Evolutionary conservation across 92 coral and sea anemone species (phyloP), one percentile per base, ranked within the genome.

Genomic region (Palythoa caribaeorum): DNA sequence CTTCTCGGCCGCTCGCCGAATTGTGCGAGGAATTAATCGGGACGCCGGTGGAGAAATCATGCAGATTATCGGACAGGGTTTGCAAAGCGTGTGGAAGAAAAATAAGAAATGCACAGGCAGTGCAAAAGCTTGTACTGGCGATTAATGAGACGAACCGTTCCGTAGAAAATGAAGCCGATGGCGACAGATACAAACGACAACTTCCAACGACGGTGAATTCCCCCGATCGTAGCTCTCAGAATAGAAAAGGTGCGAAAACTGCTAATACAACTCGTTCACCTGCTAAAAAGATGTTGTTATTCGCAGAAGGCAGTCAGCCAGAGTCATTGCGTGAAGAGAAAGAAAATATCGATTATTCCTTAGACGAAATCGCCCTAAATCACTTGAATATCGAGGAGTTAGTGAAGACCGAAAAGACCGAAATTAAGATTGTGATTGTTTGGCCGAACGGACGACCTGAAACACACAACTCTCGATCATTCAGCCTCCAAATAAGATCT

Each of bases 401-500:
- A 17, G 78, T 73, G 52, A 28, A 44, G 55, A 44, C 35, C 17
- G 36, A 73, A 40, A 73, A 40, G 47, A 73, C 78, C 9, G 54
- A 73, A 73, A 47, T 86, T 17, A 92, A 92, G 87, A 85, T 89
- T 47, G 89, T 89, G 39, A 76, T 89, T 71, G 90, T 81, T 9
- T 40, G 59, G 71, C 94, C 88, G 11, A 85, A 79, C 77, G 89
- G 89, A 50, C 83, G 78, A 36, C 73, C 87, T 21, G 87, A 78
- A 40, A 78, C 65, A 21, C 57, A 79, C 76, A 84, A 71, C 55
- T 55, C 87, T 28, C 68, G 83, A 20, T 77, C 83, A 21, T 92
- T 92, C 60, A 79, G 84, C 21, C 83, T 84, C 14, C 75, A 79
- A 51, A 91, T 92, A 14, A 91, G 89, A n/a, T 89, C 89, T 21